Evolutionary conservation across 2,888 invertebrate species (phyloP), one percentile per base, ranked within the genome.

Genomic region (Ischnura elegans): DNA sequence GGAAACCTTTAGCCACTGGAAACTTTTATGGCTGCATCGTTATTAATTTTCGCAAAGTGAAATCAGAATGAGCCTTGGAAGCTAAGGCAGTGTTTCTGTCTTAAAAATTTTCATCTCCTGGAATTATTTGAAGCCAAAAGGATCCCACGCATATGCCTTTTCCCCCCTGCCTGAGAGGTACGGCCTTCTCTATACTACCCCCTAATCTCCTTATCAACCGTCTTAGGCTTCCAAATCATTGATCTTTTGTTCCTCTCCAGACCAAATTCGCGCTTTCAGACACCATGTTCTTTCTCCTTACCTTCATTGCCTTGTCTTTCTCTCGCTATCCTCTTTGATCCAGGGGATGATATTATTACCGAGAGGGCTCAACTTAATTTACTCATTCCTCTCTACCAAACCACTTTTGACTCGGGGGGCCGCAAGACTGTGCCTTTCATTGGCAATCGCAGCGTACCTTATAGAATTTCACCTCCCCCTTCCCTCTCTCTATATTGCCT

Each of bases 181-280:
- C n/a, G n/a, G n/a, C 76, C 76, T 76, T 10, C 76, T n/a, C 36
- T 36, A 76, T 76, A 36, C 29, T 36, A 76, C 36, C 10, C 36
- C 66, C 10, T 66, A 76, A 76, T 76, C 66, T 29, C 29, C 36
- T 76, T 76, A 36, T 36, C 36, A 10, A 16, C 76, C 36, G 36
- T 76, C 76, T 76, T 76, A 13, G 76, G 29, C 76, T 76, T 76
- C 36, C 36, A 76, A 76, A 13, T 36, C 76, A 61, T 25, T 61
- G 76, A 76, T 76, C 76, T 76, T 76, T 76, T 76, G 76, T 76
- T 76, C 76, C 76, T 76, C 36, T 76, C 76, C 36, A n/a, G n/a
- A 76, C 36, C 13, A 29, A 10, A 76, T n/a, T 76, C n/a, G 25
- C 76, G 36, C 76, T 13, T 36, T 76, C 3, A 66, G 21, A 4